Percentiles rank a stretch among this genome's conserved stretches.
Evolutionary conservation across 2,797 vertebrate genomes (phyloP).

Genomic region (Orestias chungarensis): DNA sequence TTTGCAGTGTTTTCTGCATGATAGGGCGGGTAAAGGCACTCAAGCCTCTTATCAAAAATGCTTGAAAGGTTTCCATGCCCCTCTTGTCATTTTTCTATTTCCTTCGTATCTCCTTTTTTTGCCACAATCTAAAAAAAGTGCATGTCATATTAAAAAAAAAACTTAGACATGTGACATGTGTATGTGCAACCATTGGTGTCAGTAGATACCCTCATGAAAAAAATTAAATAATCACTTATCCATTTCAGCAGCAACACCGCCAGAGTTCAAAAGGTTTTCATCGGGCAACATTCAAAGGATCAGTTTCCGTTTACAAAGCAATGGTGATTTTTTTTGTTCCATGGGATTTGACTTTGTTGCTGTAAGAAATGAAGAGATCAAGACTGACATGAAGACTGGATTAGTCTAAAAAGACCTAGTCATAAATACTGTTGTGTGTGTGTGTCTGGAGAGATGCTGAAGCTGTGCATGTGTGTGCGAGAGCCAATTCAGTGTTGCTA

Average conservation of each 20-base stretch:
- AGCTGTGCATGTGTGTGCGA: slow-evolving; percentile 37
- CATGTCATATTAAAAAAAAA: neutral
- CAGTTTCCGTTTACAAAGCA: neutral
- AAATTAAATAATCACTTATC: neutral
- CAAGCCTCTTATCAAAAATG: neutral
- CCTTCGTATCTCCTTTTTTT: neutral
- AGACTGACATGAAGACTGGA: neutral
- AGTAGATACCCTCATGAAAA: neutral
- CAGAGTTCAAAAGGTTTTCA: neutral
- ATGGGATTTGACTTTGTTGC: neutral
- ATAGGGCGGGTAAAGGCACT: neutral
- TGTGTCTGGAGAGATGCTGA: slow-evolving; percentile 15
- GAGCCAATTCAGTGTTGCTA: slow-evolving; percentile 82
- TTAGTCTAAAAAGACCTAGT: slow-evolving; percentile 6
- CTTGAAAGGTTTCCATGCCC: neutral
- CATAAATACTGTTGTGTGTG: slow-evolving; percentile 17
- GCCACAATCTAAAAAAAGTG: neutral
- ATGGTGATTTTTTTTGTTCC: neutral
- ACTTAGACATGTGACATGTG: neutral
- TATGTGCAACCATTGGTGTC: neutral
- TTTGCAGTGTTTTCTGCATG: neutral
- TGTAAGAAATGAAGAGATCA: neutral
- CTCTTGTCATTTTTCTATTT: neutral
- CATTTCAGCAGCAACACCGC: neutral
- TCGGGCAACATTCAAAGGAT: neutral